phyloP scores from a whole-genome alignment of 2,113 vertebrate species.

The Psittacula cyanocephala region DNA sequence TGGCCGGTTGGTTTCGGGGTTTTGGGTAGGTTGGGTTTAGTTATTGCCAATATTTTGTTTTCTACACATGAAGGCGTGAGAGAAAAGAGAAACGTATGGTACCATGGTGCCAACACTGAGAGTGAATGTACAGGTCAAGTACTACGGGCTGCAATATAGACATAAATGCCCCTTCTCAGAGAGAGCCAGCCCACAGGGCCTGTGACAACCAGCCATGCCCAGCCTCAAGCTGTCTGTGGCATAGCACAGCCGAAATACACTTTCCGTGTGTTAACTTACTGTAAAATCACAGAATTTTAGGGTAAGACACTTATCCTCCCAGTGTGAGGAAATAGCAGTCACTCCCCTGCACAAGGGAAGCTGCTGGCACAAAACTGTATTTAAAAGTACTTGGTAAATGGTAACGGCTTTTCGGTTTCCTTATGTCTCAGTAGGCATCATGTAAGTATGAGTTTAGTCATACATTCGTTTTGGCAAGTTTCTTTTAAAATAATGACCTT shows the following conservation, averaged over 20 bases:
- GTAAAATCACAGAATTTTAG: not conserved
- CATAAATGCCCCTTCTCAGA: not conserved
- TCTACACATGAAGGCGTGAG: not conserved
- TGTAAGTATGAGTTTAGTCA: not conserved
- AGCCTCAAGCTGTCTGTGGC: too few species aligned
- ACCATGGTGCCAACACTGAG: rapidly evolving
- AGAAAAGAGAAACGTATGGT: not conserved
- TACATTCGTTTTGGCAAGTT: not conserved
- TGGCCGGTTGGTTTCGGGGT: not conserved
- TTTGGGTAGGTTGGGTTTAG: too few species aligned
- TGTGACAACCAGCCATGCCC: too few species aligned
- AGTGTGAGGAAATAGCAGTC: not conserved
- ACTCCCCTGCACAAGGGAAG: not conserved
- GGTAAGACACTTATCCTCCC: not conserved
- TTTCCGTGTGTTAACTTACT: not conserved
- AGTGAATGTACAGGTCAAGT: not conserved
- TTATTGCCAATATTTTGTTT: not conserved
- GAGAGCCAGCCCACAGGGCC: not conserved
- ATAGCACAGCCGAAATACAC: not conserved
- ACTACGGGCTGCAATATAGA: rapidly evolving
- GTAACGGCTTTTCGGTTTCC: not conserved
- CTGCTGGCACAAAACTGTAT: not conserved
- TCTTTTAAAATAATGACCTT: not conserved
- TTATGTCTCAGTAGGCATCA: not conserved
- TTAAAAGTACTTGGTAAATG: not conserved